These are phyloP conservation scores for Crypturellus tataupa DNA, from an alignment of 2,797 vertebrate genomes.

Conservation along the genomic window DNA sequence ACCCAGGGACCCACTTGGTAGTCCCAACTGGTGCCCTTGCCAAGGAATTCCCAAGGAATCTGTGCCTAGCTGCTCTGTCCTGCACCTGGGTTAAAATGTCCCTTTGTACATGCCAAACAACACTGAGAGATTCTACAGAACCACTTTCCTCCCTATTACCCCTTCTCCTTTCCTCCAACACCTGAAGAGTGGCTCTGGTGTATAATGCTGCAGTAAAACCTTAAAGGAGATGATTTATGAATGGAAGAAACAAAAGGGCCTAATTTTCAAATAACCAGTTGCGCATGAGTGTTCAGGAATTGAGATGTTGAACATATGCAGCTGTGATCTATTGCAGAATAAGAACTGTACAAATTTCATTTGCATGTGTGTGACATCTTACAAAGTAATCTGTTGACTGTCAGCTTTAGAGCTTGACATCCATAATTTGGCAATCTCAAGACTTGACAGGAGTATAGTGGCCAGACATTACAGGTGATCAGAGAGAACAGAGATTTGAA, in stretches of 20 bases:
- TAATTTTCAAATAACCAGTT: constrained; percentile 46
- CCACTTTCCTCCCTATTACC: background rate
- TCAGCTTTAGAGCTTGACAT: constrained; percentile 54
- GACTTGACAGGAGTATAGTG: constrained; percentile 17
- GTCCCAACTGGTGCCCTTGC: background rate
- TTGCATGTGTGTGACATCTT: constrained; percentile 34
- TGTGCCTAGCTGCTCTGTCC: background rate
- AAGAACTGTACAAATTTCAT: constrained; percentile 43
- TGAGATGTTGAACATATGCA: constrained; percentile 48
- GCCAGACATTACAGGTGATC: background rate
- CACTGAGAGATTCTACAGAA: background rate
- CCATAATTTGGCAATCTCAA: constrained; percentile 57
- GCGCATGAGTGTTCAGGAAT: constrained; percentile 36
- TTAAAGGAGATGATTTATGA: background rate
- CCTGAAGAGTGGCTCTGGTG: background rate
- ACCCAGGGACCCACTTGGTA: fast-evolving
- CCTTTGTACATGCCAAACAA: background rate
- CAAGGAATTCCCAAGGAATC: background rate
- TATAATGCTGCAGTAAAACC: background rate
- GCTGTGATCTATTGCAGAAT: constrained; percentile 54
- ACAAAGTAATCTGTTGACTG: constrained; percentile 57
- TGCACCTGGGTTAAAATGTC: background rate
- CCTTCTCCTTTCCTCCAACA: background rate
- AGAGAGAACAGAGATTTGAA: background rate
- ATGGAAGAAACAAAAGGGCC: background rate